These are phyloP conservation scores for honey bee (Apis mellifera) DNA, from an alignment of 1,140 invertebrate genomes.

Conservation along the genomic window Amel_HAv3.1 CM009933.2:5713001-5713500, in stretches of 20 bases:
- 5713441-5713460: too few species aligned
- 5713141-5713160: not conserved
- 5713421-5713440: too few species aligned
- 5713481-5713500: too few species aligned
- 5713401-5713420: too few species aligned
- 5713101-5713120: not conserved
- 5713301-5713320: not conserved
- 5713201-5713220: not conserved
- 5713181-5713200: conserved; percentile 31
- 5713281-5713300: not conserved
- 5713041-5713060: too few species aligned
- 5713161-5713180: not conserved
- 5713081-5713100: too few species aligned
- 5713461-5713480: too few species aligned
- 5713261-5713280: not conserved
- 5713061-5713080: not conserved
- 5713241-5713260: conserved; percentile 13
- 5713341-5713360: not conserved
- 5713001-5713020: too few species aligned
- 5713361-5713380: too few species aligned
- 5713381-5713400: too few species aligned
- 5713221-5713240: not conserved
- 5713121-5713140: not conserved
- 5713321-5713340: not conserved
- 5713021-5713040: not conserved